Conservation (phyloP, 2,113 vertebrate species). For the Psilopogon haemacephalus region DNA sequence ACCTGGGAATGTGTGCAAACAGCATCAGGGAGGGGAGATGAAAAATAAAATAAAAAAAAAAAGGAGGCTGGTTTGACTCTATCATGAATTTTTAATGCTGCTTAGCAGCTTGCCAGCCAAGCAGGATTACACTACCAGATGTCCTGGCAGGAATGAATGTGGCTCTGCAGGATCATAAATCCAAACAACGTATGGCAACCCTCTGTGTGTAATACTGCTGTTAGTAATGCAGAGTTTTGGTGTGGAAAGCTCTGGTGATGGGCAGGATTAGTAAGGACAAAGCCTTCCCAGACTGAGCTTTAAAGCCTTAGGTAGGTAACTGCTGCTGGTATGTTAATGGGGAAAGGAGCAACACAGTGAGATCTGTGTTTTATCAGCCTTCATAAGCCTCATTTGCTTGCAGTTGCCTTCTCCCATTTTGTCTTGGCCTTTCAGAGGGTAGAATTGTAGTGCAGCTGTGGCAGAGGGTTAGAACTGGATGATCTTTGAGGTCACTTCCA, state of each 20-base stretch:
- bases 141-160: not conserved
- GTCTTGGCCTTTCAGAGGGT: not conserved
- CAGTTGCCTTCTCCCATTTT: not conserved
- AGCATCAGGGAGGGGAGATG: not conserved
- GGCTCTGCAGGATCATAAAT: slow-evolving; percentile 14
- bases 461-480: not conserved
- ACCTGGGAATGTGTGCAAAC: slow-evolving; percentile 13
- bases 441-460: not conserved
- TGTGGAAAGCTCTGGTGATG: not conserved
- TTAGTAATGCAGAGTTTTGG: not conserved
- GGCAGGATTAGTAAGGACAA: not conserved
- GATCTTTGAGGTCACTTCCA: no score
- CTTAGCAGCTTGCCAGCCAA: slow-evolving; percentile 38
- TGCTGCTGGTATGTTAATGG: not conserved
- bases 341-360: not conserved
- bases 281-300: not conserved
- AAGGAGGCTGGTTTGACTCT: slow-evolving; percentile 4
- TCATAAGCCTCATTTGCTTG: not conserved
- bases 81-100: slow-evolving; percentile 19
- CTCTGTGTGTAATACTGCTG: not conserved
- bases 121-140: slow-evolving; percentile 20
- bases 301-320: not conserved
- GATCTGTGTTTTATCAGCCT: not conserved
- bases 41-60: no score
- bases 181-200: slow-evolving; percentile 27